Percentiles rank a stretch among this genome's conserved stretches.
phyloP scores from a whole-genome alignment of 2,113 vertebrate species.

The Upupa epops region DNA sequence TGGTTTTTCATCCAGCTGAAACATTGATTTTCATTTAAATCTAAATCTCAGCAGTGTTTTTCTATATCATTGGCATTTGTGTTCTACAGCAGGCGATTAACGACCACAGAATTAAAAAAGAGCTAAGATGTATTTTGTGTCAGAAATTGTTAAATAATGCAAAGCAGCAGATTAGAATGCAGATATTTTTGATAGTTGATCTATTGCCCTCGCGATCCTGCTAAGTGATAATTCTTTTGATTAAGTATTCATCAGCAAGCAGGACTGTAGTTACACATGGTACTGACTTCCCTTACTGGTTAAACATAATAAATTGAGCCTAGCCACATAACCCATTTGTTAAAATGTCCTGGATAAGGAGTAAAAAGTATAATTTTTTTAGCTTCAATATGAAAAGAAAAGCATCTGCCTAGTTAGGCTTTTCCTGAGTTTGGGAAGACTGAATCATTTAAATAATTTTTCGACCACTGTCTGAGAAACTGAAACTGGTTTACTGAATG shows the following conservation, averaged over 20 bases:
- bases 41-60: constrained; percentile 45
- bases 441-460: background rate
- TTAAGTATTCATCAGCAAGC: background rate
- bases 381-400: background rate
- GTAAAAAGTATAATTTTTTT: background rate
- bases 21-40: constrained; percentile 48
- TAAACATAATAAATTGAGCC: background rate
- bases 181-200: constrained; percentile 62
- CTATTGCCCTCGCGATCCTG: background rate
- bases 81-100: constrained; percentile 14
- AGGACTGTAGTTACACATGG: background rate
- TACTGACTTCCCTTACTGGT: background rate
- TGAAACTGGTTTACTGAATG: background rate
- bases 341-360: background rate
- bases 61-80: constrained; percentile 25
- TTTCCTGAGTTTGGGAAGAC: background rate
- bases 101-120: constrained; percentile 17
- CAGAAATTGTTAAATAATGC: constrained; percentile 62
- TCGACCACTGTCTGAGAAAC: background rate
- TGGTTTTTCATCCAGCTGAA: background rate
- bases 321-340: background rate
- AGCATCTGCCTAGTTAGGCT: background rate
- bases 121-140: constrained; percentile 50
- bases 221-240: constrained; percentile 14
- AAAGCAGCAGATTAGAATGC: constrained; percentile 38